Evolutionary conservation across 2,797 vertebrate genomes (phyloP).

Genomic region (Tiaroga cobitis): DNA sequence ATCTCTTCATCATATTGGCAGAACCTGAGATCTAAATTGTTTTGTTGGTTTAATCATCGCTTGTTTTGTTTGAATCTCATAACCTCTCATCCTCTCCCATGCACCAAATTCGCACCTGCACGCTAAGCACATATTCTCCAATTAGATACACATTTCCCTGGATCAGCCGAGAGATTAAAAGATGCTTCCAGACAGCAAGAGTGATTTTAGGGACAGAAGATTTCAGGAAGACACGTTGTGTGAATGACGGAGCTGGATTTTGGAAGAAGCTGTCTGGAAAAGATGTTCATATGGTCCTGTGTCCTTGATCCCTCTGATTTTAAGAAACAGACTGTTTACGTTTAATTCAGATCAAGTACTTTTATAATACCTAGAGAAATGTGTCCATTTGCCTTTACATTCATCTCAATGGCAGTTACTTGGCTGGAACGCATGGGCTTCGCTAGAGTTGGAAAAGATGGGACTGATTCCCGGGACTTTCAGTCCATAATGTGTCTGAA

Average conservation of each 20-base stretch:
- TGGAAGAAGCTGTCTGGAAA: neutral
- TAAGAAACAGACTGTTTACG: neutral
- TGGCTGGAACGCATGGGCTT: neutral
- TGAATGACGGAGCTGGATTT: neutral
- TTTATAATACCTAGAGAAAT: conserved; percentile 3
- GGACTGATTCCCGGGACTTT: neutral
- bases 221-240: neutral
- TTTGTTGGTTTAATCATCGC: conserved; percentile 24
- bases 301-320: neutral
- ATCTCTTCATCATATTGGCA: conserved; percentile 27
- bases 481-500: neutral
- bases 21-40: conserved; percentile 39
- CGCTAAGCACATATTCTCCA: neutral
- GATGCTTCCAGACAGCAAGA: conserved; percentile 14
- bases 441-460: neutral
- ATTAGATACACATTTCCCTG: conserved; percentile 40
- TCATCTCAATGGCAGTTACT: neutral
- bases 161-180: conserved; percentile 26
- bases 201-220: neutral
- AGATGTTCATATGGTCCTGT: neutral
- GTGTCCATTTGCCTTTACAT: neutral
- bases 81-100: neutral
- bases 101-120: neutral
- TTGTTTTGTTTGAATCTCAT: conserved; percentile 21
- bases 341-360: neutral